A percentile compares a stretch with the other conserved stretches of the same genome.
phyloP scores from a whole-genome alignment of 2,113 vertebrate species.

The Rattus norvegicus region GRCr8 NC_086026.1:36360501-36361000 shows the following conservation, averaged over 20 bases:
- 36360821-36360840: background rate
- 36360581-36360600: background rate
- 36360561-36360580: background rate
- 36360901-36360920: background rate
- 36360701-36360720: background rate
- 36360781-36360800: background rate
- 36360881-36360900: background rate
- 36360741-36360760: background rate
- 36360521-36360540: background rate
- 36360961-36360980: background rate
- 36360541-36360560: background rate
- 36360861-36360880: background rate
- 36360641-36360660: background rate
- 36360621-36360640: background rate
- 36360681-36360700: background rate
- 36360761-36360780: background rate
- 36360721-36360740: background rate
- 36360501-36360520: background rate
- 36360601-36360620: background rate
- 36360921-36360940: background rate
- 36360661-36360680: background rate
- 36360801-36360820: background rate
- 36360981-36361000: background rate
- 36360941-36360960: background rate
- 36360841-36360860: background rate